Evolutionary conservation across 2,888 invertebrate genomes (phyloP), one percentile per base, ranked within the genome.

Genomic region (Meta bourneti): DNA sequence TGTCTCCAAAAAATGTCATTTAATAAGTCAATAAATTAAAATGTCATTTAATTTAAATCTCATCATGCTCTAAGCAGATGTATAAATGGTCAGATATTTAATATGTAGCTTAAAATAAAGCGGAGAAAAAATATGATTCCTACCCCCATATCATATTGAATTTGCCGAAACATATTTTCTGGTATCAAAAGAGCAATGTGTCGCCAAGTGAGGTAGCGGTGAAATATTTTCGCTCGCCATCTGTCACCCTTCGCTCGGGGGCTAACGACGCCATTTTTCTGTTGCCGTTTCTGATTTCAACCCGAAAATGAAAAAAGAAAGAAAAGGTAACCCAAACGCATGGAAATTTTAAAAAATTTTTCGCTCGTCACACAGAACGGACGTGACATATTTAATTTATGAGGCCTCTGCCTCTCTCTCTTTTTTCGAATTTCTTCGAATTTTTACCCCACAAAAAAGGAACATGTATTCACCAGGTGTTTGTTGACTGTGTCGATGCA

Each of bases 301-400:
- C 77, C 52, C 19, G n/a, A 13, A 74, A 86, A 54, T 13, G 49
- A 61, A 61, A 84, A 75, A 87, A 61, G 61, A 61, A 61, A 61
- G 61, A 61, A 77, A 89, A 74, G 19, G 49, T 49, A 82, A 48
- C 82, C 77, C 19, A 20, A 69, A 69, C 75, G 85, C 85, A 77
- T 75, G 20, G 85, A 85, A 85, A 71, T 78, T 78, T 77, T 51
- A 49, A 69, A 69, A 86, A 71, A 20, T 78, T 77, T 79, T 70
- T 51, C 54, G 49, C 79, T 83, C 90, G 85, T 86, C 85, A 74
- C 71, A 61, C 71, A 51, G 61, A 84, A 80, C 61, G 74, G 90
- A 90, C 90, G 90, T 86, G 90, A 85, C 85, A 90, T 90, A 86
- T 90, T 90, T 90, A 90, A 90, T 90, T 90, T 90, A 90, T 90